These are phyloP conservation scores for Blastomussa wellsi DNA, from an alignment of 92 coral and sea anemone species.

Conservation along the genomic window DNA sequence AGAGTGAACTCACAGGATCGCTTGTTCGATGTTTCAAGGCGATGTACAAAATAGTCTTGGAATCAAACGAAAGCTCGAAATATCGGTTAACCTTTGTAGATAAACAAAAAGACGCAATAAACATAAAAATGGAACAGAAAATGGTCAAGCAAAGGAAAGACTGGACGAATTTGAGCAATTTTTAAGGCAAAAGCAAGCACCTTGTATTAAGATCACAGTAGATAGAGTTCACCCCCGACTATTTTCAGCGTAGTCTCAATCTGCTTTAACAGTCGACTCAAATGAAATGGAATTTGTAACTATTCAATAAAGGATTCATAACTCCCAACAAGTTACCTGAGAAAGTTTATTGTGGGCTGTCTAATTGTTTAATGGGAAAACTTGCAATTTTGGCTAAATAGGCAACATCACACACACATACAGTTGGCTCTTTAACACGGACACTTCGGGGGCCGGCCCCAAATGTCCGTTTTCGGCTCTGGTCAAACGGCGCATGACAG, in stretches of 20 bases:
- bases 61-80: not conserved
- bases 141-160: not conserved
- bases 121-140: not conserved
- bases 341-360: too few relatives aligned
- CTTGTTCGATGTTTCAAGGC: not conserved
- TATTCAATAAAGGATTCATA: constrained; percentile 4
- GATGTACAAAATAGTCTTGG: not conserved
- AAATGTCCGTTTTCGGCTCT: too few relatives aligned
- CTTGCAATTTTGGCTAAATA: too few relatives aligned
- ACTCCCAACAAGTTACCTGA: too few relatives aligned
- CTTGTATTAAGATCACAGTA: not conserved
- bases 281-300: not conserved
- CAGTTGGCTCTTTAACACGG: too few relatives aligned
- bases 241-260: not conserved
- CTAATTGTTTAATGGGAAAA: too few relatives aligned
- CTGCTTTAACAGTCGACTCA: not conserved
- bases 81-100: not conserved
- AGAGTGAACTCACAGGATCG: not conserved
- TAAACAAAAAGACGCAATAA: not conserved
- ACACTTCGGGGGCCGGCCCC: too few relatives aligned
- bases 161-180: not conserved
- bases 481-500: too few relatives aligned
- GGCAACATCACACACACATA: too few relatives aligned
- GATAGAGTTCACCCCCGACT: not conserved
- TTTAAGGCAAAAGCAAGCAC: not conserved